Evolutionary conservation across 1,140 invertebrate species (phyloP).

Genomic region (Sarcophaga peregrina): DNA sequence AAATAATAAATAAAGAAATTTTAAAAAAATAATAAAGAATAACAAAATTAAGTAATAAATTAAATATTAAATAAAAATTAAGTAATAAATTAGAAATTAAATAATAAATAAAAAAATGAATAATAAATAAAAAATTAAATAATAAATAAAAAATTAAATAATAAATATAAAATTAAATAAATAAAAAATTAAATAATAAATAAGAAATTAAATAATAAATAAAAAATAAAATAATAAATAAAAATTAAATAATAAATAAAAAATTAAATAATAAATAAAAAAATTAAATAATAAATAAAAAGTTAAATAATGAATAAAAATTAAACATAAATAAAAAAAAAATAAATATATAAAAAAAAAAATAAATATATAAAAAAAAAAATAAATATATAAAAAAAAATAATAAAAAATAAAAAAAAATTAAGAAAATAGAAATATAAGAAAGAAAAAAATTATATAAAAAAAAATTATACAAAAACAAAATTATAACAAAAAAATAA

Average conservation of each 20-base stretch:
- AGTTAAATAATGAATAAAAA: not conserved
- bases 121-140: not conserved
- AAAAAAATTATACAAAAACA: not conserved
- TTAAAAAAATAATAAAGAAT: not conserved
- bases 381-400: not conserved
- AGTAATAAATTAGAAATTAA: not conserved
- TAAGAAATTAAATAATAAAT: not conserved
- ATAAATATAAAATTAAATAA: not conserved
- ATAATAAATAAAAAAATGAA: not conserved
- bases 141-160: not conserved
- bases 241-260: not conserved
- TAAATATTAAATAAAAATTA: not conserved
- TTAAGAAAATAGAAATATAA: not conserved
- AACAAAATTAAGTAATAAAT: too few species aligned
- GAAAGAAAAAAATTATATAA: too few species aligned
- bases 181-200: slow-evolving; percentile 2
- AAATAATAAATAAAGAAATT: not conserved
- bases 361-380: not conserved
- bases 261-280: not conserved
- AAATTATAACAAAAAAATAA: too few species aligned
- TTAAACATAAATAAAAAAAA: not conserved
- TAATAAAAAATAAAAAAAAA: not conserved
- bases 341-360: not conserved
- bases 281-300: not conserved
- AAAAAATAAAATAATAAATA: slow-evolving; percentile 29